Evolutionary conservation across 2,797 vertebrate genomes (phyloP).

Genomic region (Ispidina picta): DNA sequence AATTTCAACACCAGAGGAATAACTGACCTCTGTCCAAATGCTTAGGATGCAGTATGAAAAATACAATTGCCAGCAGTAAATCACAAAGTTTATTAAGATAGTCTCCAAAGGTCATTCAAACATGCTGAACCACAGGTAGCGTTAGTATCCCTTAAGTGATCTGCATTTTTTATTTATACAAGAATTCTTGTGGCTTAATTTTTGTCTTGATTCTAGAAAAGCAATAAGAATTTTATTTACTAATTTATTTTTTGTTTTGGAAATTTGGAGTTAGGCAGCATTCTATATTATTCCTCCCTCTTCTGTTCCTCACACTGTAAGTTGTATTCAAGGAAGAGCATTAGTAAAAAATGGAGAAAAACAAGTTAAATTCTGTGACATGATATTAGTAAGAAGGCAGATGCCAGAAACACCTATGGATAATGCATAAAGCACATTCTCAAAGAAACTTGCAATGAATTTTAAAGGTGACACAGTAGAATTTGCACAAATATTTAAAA

Average conservation of each 20-base stretch:
- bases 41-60: not conserved
- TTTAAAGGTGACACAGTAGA: not conserved
- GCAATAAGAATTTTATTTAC: not conserved
- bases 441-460: not conserved
- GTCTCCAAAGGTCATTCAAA: constrained; percentile 9
- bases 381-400: not conserved
- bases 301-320: not conserved
- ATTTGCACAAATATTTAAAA: not conserved
- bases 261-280: not conserved
- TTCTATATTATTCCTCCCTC: not conserved
- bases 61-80: not conserved
- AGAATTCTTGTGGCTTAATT: not conserved
- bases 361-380: not conserved
- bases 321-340: not conserved
- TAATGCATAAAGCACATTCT: not conserved
- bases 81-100: constrained; percentile 32
- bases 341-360: constrained; percentile 11
- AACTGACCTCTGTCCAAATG: not conserved
- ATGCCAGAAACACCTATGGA: not conserved
- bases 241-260: not conserved
- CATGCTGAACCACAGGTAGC: constrained; percentile 2
- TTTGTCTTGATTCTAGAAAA: constrained; percentile 20
- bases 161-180: not conserved
- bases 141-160: not conserved
- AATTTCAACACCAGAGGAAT: not conserved